Evolutionary conservation across 2,113 vertebrate genomes (phyloP).

Genomic region (Meriones unguiculatus): DNA sequence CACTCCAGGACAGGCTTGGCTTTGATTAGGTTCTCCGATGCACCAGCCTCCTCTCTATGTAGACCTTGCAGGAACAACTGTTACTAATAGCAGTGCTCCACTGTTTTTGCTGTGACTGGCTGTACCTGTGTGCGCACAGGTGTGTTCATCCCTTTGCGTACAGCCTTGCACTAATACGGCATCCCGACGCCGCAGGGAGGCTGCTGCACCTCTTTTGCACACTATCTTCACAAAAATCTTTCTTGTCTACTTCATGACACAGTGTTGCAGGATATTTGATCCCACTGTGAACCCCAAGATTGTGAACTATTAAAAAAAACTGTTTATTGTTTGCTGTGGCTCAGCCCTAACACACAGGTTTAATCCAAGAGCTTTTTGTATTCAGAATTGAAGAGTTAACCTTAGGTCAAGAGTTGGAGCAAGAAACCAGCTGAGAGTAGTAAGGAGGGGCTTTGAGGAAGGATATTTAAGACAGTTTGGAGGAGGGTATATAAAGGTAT

Average conservation of each 20-base stretch:
- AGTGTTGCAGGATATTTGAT: background rate
- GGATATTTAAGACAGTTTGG: too few species aligned
- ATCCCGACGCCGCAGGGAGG: background rate
- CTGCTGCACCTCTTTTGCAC: background rate
- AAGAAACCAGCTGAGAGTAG: too few species aligned
- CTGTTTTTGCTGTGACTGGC: background rate
- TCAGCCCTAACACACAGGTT: too few species aligned
- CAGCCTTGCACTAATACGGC: background rate
- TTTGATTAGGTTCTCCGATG: conserved; percentile 27
- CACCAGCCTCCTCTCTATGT: background rate
- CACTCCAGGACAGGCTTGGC: background rate
- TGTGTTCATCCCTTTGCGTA: background rate
- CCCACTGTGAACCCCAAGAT: too few species aligned
- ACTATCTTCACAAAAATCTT: background rate
- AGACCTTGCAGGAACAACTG: conserved; percentile 44
- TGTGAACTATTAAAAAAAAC: too few species aligned
- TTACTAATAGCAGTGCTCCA: background rate
- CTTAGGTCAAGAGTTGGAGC: too few species aligned
- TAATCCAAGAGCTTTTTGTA: too few species aligned
- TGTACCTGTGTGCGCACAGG: background rate
- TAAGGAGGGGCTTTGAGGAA: too few species aligned
- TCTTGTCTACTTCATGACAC: background rate
- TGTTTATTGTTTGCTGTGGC: too few species aligned
- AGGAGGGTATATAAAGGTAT: too few species aligned
- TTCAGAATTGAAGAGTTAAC: too few species aligned